Base-by-base conservation (phyloP, 1,140 invertebrate genomes). In the Daktulosphaira vitifoliae region DNA sequence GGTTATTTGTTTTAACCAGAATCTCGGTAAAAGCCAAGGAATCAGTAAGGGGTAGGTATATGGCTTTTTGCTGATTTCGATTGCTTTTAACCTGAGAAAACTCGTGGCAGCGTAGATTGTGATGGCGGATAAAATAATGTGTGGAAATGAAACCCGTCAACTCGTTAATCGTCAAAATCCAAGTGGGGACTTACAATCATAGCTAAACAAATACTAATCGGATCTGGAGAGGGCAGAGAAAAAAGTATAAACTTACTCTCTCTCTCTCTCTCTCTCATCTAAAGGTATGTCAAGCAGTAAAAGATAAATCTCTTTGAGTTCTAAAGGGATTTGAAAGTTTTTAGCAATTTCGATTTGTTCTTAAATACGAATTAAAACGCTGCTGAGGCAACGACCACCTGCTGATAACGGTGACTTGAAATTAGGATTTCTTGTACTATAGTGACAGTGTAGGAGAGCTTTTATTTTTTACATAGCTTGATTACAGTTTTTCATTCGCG, bases 51-150 rank as follows among this genome's bases (percentile, higher is more conserved):
- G 5, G 29, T 33, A 33, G 29, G 53, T 56, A 56, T 23, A 11
- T 46, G 25, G 54, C 42, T 59, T n/a, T 56, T 59, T 46, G 54
- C 44, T 59, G 44, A 59, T 59, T 59, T 59, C 39, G 54, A 59
- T 59, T 59, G 44, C 44, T 46, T 44, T 29, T 11, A 15, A 20
- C 16, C 25, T 20, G 25, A 26, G 29, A 39, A 56, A 22, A 33
- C 29, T 11, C 29, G n/a, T 11, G 29, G 29, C n/a, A n/a, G n/a
- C n/a, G n/a, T n/a, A n/a, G n/a, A n/a, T 33, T 33, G 29, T 33
- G 29, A 11, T 33, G 29, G 29, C 11, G 11, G 29, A 11, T 33
- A 33, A 33, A 11, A 11, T 33, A 33, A 11, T 6, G 29, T 11
- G 11, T 6, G 29, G 29, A 6, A 11, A 33, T 6, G 29, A 29